These are phyloP conservation scores for Tragopan temminckii DNA, from an alignment of 2,797 vertebrate species.

Conservation along the genomic window DNA sequence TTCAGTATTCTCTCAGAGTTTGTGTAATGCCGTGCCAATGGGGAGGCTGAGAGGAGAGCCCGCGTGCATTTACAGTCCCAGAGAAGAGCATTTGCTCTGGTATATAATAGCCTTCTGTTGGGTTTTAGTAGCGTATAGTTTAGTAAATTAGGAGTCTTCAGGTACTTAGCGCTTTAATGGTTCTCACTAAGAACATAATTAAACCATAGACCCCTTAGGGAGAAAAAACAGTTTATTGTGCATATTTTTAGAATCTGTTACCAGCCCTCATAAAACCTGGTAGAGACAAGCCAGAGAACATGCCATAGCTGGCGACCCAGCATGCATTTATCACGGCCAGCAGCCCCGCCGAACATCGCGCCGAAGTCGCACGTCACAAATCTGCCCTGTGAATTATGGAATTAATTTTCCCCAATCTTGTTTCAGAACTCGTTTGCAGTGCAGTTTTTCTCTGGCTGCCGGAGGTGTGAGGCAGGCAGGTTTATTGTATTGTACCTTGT, in stretches of 20 bases:
- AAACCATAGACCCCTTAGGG: slow-evolving; percentile 69
- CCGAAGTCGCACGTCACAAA: slow-evolving; percentile 58
- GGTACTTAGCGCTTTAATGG: slow-evolving; percentile 75
- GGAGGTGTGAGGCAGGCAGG: slow-evolving; percentile 27
- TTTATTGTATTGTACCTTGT: not conserved
- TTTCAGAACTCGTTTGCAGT: not conserved
- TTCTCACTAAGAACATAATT: slow-evolving; percentile 77
- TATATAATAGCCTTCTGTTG: slow-evolving; percentile 73
- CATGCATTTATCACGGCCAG: not conserved
- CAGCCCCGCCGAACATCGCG: not conserved
- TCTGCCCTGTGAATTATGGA: slow-evolving; percentile 40
- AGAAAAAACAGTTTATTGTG: slow-evolving; percentile 68
- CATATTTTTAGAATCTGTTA: slow-evolving; percentile 72
- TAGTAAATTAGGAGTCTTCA: slow-evolving; percentile 75
- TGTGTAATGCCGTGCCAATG: not conserved
- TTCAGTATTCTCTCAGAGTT: not conserved
- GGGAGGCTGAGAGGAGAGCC: not conserved
- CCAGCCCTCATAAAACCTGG: slow-evolving; percentile 58
- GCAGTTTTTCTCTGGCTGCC: not conserved
- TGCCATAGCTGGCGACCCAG: slow-evolving; percentile 30
- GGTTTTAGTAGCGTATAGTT: slow-evolving; percentile 50
- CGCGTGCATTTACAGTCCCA: slow-evolving; percentile 9
- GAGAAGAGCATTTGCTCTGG: slow-evolving; percentile 37
- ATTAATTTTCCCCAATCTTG: slow-evolving; percentile 40
- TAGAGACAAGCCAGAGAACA: slow-evolving; percentile 26